phyloP scores from a whole-genome alignment of 2,888 invertebrate species.

The Ochropleura plecta region DNA sequence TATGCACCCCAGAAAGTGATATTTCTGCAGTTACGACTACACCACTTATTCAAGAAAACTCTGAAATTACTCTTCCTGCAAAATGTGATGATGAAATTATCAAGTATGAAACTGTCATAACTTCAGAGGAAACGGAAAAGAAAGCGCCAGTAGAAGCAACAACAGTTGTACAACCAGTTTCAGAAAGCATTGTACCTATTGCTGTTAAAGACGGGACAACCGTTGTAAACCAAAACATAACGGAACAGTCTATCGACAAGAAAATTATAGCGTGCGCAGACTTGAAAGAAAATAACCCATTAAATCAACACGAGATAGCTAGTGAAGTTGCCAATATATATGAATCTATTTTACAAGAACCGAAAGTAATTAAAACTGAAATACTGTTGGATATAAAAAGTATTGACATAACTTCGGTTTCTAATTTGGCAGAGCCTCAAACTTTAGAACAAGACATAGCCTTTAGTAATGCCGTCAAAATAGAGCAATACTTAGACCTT shows the following conservation, averaged over 20 bases:
- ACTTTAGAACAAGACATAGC: background rate
- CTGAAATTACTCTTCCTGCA: background rate
- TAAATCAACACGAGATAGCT: background rate
- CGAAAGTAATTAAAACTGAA: background rate
- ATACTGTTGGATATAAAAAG: background rate
- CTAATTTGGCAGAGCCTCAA: background rate
- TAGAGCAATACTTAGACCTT: background rate
- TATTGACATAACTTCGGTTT: background rate
- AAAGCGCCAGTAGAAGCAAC: background rate
- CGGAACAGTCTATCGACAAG: background rate
- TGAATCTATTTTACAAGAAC: background rate
- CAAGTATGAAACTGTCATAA: background rate
- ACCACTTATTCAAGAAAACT: background rate
- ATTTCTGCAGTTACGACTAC: background rate
- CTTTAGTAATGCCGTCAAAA: background rate
- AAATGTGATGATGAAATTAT: background rate
- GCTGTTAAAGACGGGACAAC: background rate
- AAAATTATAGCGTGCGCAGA: background rate
- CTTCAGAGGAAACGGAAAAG: background rate
- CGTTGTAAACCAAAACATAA: background rate
- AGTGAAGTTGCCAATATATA: background rate
- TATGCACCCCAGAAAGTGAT: background rate
- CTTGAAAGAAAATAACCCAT: background rate
- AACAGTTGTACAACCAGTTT: background rate
- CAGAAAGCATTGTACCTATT: constrained; percentile 1